phyloP scores from a whole-genome alignment of 2,888 invertebrate species.

The Amblyteles armatorius region DNA sequence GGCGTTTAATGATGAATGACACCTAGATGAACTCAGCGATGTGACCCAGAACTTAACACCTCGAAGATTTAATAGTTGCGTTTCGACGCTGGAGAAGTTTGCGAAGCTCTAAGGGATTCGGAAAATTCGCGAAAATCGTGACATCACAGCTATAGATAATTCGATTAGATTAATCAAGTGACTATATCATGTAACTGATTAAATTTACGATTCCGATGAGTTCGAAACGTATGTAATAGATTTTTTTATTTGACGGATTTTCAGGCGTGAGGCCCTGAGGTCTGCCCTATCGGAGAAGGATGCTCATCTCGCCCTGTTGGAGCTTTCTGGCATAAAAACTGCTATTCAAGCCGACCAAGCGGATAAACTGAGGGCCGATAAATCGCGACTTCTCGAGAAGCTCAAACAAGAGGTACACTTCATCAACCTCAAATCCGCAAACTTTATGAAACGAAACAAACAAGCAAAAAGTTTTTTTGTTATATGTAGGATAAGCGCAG shows the following conservation, averaged over 20 bases:
- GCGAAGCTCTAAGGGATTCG: too few relatives aligned
- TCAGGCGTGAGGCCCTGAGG: slow-evolving; percentile 93
- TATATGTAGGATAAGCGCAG: slow-evolving; percentile 77
- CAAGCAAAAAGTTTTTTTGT: slow-evolving; percentile 13
- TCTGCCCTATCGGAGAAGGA: slow-evolving; percentile 95
- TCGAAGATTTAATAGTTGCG: too few relatives aligned
- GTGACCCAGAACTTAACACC: too few relatives aligned
- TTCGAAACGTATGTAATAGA: not conserved
- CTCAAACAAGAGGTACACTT: slow-evolving; percentile 89
- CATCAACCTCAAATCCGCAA: not conserved
- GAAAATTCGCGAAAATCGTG: too few relatives aligned
- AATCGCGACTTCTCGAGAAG: slow-evolving; percentile 89
- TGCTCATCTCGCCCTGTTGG: slow-evolving; percentile 93
- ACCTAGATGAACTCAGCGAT: too few relatives aligned
- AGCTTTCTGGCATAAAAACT: slow-evolving; percentile 90
- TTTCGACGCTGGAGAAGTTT: too few relatives aligned
- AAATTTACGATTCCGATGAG: not conserved
- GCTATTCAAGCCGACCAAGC: slow-evolving; percentile 88
- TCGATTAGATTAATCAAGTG: too few relatives aligned
- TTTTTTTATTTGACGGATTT: slow-evolving; percentile 13
- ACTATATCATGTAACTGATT: too few relatives aligned
- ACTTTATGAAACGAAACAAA: slow-evolving; percentile 4
- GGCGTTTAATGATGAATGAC: too few relatives aligned
- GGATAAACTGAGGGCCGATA: slow-evolving; percentile 89
- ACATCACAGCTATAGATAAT: too few relatives aligned